Evolutionary conservation across 2,113 vertebrate species (phyloP).

Genomic region (Triplophysa siluroides): DNA sequence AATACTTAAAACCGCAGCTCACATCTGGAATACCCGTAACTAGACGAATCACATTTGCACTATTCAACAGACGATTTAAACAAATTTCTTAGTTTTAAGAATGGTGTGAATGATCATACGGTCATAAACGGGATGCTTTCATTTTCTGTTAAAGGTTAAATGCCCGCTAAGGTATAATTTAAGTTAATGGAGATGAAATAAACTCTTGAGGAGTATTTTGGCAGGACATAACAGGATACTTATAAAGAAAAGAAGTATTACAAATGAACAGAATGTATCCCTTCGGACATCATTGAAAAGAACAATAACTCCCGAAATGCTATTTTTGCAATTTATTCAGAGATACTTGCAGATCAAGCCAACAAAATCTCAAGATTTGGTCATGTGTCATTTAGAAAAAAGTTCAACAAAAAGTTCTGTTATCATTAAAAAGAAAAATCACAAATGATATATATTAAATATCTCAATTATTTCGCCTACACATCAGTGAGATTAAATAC

Average conservation of each 20-base stretch:
- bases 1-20: conserved; percentile 19
- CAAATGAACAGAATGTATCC: neutral
- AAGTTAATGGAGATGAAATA: conserved; percentile 13
- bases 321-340: neutral
- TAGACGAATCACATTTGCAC: conserved; percentile 20
- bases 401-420: neutral
- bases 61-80: conserved; percentile 32
- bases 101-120: conserved; percentile 6
- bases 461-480: too few species aligned
- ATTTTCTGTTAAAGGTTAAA: conserved; percentile 21
- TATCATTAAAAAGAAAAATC: too few species aligned
- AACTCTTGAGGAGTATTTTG: conserved; percentile 20
- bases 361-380: neutral
- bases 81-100: neutral
- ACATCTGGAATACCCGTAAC: conserved; percentile 2
- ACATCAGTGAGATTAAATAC: too few species aligned
- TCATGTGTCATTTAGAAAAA: too few species aligned
- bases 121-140: conserved; percentile 2
- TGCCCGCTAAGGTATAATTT: conserved; percentile 8
- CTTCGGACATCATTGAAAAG: conserved; percentile 1
- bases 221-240: conserved; percentile 2
- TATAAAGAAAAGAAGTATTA: conserved; percentile 6
- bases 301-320: neutral
- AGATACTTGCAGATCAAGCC: conserved; percentile 2
- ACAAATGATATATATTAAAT: too few species aligned